phyloP scores from a whole-genome alignment of 2,888 invertebrate genomes.

The Chrysomela aeneicollis region DNA sequence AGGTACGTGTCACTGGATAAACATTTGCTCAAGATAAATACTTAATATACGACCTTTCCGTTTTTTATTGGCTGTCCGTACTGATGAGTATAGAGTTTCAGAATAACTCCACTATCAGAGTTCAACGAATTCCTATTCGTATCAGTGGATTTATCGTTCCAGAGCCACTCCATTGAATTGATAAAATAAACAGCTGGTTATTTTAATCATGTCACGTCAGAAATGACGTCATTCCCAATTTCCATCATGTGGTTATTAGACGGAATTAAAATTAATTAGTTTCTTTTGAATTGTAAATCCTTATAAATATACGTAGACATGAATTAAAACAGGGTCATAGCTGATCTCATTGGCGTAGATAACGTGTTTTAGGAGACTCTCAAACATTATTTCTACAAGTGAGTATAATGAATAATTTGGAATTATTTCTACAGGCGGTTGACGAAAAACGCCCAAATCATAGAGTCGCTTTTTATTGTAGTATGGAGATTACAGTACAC shows the following conservation, averaged over 20 bases:
- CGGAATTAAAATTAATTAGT: background rate
- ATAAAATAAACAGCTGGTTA: background rate
- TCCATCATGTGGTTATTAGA: background rate
- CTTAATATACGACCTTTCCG: background rate
- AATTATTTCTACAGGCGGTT: too few relatives aligned
- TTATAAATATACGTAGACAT: too few relatives aligned
- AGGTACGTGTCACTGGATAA: background rate
- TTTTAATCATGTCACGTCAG: background rate
- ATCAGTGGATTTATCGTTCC: background rate
- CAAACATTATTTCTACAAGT: too few relatives aligned
- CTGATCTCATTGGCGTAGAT: too few relatives aligned
- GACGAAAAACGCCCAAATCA: too few relatives aligned
- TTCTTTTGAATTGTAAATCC: background rate
- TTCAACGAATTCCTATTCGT: background rate
- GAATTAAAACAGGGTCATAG: too few relatives aligned
- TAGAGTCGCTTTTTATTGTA: too few relatives aligned
- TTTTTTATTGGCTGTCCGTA: background rate
- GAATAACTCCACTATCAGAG: conserved; percentile 2
- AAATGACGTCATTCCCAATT: background rate
- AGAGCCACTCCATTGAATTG: background rate
- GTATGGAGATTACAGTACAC: too few relatives aligned
- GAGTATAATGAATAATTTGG: too few relatives aligned
- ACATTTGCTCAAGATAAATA: background rate
- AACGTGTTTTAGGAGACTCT: too few relatives aligned
- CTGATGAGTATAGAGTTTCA: background rate